A percentile compares a stretch with the other conserved stretches of the same genome.
phyloP scores from a whole-genome alignment of 53 echinoderm and acorn worm genomes.

The Echinarachnius parma region DNA sequence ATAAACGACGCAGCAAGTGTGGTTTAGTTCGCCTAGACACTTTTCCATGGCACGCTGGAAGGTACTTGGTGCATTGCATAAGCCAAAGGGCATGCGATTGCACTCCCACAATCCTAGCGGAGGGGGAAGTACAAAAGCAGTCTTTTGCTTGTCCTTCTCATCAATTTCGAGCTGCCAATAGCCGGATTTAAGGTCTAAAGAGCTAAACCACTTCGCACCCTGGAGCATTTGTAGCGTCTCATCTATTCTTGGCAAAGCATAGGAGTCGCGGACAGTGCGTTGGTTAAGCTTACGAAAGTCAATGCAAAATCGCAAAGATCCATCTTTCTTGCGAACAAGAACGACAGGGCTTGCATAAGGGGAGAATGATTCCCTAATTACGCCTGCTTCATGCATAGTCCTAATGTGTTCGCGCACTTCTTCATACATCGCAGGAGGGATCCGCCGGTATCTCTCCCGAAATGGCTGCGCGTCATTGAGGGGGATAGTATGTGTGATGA shows the following conservation, averaged over 20 bases:
- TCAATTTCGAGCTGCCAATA: constrained; percentile 52
- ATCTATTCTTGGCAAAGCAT: constrained; percentile 55
- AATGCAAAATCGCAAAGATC: constrained; percentile 40
- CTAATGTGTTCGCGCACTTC: constrained; percentile 45
- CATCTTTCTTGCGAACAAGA: constrained; percentile 53
- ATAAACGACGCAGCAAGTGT: constrained; percentile 39
- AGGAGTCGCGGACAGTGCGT: constrained; percentile 29
- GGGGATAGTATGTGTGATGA: constrained; percentile 41
- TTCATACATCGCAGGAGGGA: constrained; percentile 41
- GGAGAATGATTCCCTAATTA: constrained; percentile 40
- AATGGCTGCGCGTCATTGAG: constrained; percentile 41
- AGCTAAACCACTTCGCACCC: constrained; percentile 51
- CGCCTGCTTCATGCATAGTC: constrained; percentile 27
- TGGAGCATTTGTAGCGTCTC: constrained; percentile 45
- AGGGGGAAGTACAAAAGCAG: constrained; percentile 47
- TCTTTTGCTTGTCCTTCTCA: constrained; percentile 44
- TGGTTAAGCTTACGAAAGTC: constrained; percentile 44
- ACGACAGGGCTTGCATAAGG: constrained; percentile 57
- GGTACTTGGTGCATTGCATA: constrained; percentile 49
- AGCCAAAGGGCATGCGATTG: constrained; percentile 51
- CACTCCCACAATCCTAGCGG: constrained; percentile 46
- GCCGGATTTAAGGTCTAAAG: constrained; percentile 43
- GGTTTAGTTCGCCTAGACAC: constrained; percentile 45
- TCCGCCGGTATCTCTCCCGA: constrained; percentile 40
- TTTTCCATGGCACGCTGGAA: constrained; percentile 51